Base-by-base conservation (phyloP, 1,140 invertebrate genomes). In the Hetaerina americana region DNA sequence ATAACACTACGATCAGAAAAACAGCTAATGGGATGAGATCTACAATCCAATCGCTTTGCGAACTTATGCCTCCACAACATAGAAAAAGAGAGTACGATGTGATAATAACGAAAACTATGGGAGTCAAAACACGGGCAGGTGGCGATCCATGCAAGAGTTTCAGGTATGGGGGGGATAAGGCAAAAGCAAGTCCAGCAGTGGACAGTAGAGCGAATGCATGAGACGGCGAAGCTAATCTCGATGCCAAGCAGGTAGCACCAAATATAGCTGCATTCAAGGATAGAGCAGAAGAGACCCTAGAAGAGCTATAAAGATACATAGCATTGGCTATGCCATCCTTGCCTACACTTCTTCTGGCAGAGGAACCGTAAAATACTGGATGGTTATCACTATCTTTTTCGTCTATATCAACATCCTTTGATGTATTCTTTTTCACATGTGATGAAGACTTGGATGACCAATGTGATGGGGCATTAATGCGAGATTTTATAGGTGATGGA, bases 191-290 rank as follows among this genome's bases (percentile, higher is more conserved):
- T 0, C 95, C 91, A 0, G 96, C 89, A 72, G 94, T 86, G 0
- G 92, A 91, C 6, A 98, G 84, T 26, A 96, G 83, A 8, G 94
- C 88, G 82, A 97, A 97, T 0, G 93, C 92, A 77, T 97, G 90
- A 75, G 89, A 88, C 0, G 92, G 86, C 0, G 91, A 90, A 0
- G 90, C 84, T 5, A 99, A 79, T 77, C 97, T 85, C 0, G 97
- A 99, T 0, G 96, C 93, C 68, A 99, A 82, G 84, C 96, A 98
- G 25, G 99, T 89, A 0, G 95, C 92, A 0, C 91, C 92, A 83
- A 97, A 97, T 69, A 97, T 89, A 0, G 92, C 95, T 0, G 94
- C 92, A 82, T 95, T 97, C 68, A 97, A 76, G 5, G 86, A 86
- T 15, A 68, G 24, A 68, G 67, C 67, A 15, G 25, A 26, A 26